Conservation (phyloP, 2,888 invertebrate species). For the Neelides folsomi region DNA sequence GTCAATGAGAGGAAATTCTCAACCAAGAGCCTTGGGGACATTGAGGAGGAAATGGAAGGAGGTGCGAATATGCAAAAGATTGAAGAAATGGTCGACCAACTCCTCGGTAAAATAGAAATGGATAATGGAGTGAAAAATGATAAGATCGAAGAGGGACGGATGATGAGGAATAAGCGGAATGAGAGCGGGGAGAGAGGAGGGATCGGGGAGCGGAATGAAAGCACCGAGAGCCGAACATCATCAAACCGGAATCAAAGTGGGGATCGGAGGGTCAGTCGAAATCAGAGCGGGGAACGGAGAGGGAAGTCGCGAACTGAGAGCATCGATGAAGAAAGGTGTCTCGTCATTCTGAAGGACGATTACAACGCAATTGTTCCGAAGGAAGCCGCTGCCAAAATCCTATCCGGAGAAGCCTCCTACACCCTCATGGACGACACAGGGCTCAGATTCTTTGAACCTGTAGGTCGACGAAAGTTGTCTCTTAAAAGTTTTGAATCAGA, state of each 20-base stretch:
- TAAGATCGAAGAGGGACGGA: background rate
- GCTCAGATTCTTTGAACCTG: constrained; percentile 58
- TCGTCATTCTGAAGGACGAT: constrained; percentile 56
- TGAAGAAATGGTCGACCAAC: constrained; percentile 6
- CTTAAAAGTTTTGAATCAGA: no score
- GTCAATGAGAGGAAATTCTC: background rate
- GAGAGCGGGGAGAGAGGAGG: constrained; percentile 35
- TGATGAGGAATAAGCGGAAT: background rate
- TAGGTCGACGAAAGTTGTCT: no score
- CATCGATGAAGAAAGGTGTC: constrained; percentile 2
- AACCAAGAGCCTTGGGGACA: background rate
- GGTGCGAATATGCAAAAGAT: constrained; percentile 5
- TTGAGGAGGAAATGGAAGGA: background rate
- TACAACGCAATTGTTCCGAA: constrained; percentile 62
- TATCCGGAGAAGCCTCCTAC: constrained; percentile 61
- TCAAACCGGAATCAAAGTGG: no score
- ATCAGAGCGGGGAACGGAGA: no score
- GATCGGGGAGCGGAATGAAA: constrained; percentile 4
- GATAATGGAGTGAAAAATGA: background rate
- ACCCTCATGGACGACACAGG: constrained; percentile 64
- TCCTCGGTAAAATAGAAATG: background rate
- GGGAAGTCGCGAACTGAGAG: background rate
- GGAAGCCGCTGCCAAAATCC: constrained; percentile 57
- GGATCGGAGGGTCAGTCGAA: no score
- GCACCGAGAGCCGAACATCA: background rate